Evolutionary conservation across 2,888 invertebrate species (phyloP), one percentile per base, ranked within the genome.

Genomic region (Lomographa bimaculata): DNA sequence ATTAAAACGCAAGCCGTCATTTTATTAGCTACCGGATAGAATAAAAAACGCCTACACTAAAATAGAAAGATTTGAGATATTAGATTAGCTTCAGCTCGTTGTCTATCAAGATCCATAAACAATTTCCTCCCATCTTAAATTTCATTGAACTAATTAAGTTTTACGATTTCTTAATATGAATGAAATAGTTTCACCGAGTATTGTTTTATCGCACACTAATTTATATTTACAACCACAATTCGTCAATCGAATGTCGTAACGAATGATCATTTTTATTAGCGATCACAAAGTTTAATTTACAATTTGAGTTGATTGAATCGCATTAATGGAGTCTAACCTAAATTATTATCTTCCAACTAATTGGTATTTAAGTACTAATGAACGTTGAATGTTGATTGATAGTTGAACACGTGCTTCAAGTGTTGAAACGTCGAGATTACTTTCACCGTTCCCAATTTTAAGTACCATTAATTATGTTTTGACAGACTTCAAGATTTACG

Each of bases 321-420:
- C 50, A 66, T 68, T 69, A 63, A 70, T 69, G 58, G 60, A 54
- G 58, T 63, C 54, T 54, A 61, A 62, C 70, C 65, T 62, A 71
- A 54, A 68, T 71, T 65, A 73, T 72, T 71, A 75, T 70, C 64
- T 60, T 60, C 62, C 61, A 64, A 57, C 74, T 79, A 79, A 81
- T 80, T 74, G 68, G 58, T 66, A 61, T 65, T 65, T 67, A 65
- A 68, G 58, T 65, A 66, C 68, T 78, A 79, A 77, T 78, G 73
- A 77, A 73, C 67, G 68, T 54, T 69, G 32, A 32, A 32, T 27
- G 42, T 59, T 72, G 77, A 79, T 76, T 67, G 78, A 76, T 74
- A 45, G 57, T 50, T 27, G 48, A 58, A 68, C 75, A 74, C 69
- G 69, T 71, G 72, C 56, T 54, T 57, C 56, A 57, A 60, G 57